A percentile compares a stretch with the other conserved stretches of the same genome.
Conservation (phyloP, 1,140 invertebrate genomes). For the Drosophila santomea region DNA sequence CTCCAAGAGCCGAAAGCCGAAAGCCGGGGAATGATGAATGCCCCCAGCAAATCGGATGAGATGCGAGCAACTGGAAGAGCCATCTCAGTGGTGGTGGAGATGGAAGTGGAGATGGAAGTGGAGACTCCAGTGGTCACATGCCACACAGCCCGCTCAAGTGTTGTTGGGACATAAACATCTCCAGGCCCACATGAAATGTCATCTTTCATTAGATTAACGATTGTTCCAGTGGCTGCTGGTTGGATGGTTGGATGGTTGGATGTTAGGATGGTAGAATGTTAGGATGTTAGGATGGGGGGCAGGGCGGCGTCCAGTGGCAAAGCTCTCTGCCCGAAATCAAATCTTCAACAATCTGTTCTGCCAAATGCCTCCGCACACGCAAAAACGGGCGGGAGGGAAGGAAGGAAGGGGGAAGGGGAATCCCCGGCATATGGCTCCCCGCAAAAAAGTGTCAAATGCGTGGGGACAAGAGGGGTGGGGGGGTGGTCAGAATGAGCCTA, state of each 20-base stretch:
- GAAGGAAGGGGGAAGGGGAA: not conserved
- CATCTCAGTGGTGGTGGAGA: not conserved
- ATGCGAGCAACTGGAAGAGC: constrained; percentile 36
- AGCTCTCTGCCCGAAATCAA: constrained; percentile 68
- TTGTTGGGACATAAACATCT: constrained; percentile 44
- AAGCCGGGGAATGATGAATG: constrained; percentile 65
- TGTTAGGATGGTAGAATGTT: too few species aligned
- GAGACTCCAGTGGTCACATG: too few species aligned
- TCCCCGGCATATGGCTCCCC: constrained; percentile 29
- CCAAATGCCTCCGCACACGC: constrained; percentile 50
- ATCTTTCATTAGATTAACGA: constrained; percentile 83
- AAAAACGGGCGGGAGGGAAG: constrained; percentile 7
- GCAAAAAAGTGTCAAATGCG: constrained; percentile 76
- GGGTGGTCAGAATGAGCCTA: constrained; percentile 22
- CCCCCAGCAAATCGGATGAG: constrained; percentile 54
- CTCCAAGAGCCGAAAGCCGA: constrained; percentile 1
- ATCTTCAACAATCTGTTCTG: constrained; percentile 77
- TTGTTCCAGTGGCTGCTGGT: constrained; percentile 35
- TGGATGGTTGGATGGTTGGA: too few species aligned
- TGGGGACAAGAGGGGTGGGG: constrained; percentile 6
- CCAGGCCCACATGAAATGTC: constrained; percentile 58
- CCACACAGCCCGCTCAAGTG: constrained; percentile 39
- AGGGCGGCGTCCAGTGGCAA: constrained; percentile 28
- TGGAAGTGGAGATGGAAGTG: not conserved
- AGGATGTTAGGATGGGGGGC: not conserved